These are phyloP conservation scores for Melitaea cinxia DNA, from an alignment of 1,140 invertebrate species.

Conservation along the genomic window DNA sequence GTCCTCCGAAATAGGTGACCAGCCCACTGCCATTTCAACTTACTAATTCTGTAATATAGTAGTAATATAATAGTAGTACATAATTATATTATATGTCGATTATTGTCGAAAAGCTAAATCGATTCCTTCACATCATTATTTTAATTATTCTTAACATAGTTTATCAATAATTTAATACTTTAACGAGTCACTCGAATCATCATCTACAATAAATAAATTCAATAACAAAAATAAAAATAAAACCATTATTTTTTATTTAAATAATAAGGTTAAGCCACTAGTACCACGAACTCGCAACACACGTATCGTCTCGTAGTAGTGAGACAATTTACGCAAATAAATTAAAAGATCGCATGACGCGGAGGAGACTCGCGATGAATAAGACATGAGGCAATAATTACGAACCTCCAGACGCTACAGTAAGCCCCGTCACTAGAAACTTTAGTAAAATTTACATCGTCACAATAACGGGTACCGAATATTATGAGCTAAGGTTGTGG, in stretches of 20 bases:
- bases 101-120: no score
- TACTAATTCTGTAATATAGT: no score
- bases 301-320: conserved; percentile 6
- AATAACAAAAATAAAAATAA: not conserved
- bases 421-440: conserved; percentile 9
- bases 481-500: not conserved
- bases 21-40: no score
- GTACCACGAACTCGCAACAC: not conserved
- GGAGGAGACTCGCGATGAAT: conserved; percentile 26
- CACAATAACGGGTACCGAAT: not conserved
- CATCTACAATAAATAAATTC: no score
- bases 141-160: no score
- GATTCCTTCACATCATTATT: no score
- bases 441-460: not conserved
- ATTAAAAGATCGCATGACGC: conserved; percentile 29
- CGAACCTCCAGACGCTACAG: conserved; percentile 15
- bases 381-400: conserved; percentile 40
- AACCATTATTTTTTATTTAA: not conserved
- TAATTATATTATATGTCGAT: no score
- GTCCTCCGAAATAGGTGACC: no score
- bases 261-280: not conserved
- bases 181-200: no score
- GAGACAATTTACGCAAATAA: conserved; percentile 22
- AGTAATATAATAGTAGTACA: no score
- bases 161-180: no score